Conservation (phyloP, 2,888 invertebrate species). For the Melieria picta region DNA sequence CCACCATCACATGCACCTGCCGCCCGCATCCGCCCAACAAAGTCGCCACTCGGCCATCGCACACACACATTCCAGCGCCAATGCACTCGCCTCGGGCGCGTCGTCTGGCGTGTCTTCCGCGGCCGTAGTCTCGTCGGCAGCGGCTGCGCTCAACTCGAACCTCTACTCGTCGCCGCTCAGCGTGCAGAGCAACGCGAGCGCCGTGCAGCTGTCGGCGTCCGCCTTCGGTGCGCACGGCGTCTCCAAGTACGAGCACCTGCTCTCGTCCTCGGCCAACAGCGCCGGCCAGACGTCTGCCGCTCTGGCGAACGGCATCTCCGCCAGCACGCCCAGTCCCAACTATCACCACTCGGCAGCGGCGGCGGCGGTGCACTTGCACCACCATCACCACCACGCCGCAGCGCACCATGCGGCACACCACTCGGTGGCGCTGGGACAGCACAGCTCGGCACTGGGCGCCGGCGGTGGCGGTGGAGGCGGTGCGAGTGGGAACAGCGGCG, state of each 20-base stretch:
- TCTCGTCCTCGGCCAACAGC: conserved; percentile 46
- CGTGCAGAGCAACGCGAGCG: conserved; percentile 39
- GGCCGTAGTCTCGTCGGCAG: conserved; percentile 5
- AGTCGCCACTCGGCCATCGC: conserved; percentile 41
- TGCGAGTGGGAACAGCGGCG: conserved; percentile 29
- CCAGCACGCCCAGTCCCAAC: conserved; percentile 60
- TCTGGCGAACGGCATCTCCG: conserved; percentile 49
- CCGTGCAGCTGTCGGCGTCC: conserved; percentile 44
- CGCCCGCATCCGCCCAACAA: conserved; percentile 46
- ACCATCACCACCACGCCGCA: conserved; percentile 40
- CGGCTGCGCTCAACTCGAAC: conserved; percentile 45
- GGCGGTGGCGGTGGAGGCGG: conserved; percentile 33
- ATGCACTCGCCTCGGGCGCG: conserved; percentile 27
- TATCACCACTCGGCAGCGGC: conserved; percentile 54
- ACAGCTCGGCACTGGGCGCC: conserved; percentile 39
- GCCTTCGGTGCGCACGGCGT: conserved; percentile 43
- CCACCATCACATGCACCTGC: conserved; percentile 49
- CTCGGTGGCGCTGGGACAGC: conserved; percentile 50
- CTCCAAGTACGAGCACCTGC: conserved; percentile 55
- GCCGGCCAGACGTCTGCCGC: conserved; percentile 26
- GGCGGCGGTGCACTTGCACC: conserved; percentile 44
- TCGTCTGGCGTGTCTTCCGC: conserved; percentile 34
- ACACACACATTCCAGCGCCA: conserved; percentile 20
- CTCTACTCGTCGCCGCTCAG: conserved; percentile 53
- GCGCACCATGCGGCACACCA: conserved; percentile 45